Evolutionary conservation across 2,888 invertebrate species (phyloP).

Genomic region (Lepidochrysops patricia): DNA sequence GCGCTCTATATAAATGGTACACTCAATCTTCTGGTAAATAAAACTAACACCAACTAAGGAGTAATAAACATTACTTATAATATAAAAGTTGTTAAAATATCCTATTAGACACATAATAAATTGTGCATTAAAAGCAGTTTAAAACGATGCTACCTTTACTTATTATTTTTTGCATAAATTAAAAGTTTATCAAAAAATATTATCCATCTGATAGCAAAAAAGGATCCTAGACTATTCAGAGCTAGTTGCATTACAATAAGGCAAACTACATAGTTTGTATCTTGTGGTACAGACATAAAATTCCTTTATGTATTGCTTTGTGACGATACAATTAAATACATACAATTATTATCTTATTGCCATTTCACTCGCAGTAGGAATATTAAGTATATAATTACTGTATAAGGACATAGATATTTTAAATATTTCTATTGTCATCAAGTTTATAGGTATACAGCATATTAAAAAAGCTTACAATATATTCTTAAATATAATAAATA

Average conservation of each 20-base stretch:
- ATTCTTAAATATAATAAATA: slow-evolving; percentile 42
- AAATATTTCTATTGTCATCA: not conserved
- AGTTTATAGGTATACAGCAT: slow-evolving; percentile 11
- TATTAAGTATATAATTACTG: not conserved
- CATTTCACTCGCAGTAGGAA: not conserved
- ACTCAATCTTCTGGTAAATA: not conserved
- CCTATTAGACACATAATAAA: not conserved
- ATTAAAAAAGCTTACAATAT: slow-evolving; percentile 20
- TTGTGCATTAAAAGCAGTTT: too few relatives aligned
- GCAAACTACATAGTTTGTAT: too few relatives aligned
- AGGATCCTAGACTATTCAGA: not conserved
- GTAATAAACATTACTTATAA: not conserved
- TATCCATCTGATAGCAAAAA: not conserved
- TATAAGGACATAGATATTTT: not conserved
- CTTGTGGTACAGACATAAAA: not conserved
- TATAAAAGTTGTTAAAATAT: not conserved
- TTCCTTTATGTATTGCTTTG: not conserved
- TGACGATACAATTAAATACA: not conserved
- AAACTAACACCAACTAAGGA: not conserved
- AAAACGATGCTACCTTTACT: not conserved
- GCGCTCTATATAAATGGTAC: not conserved
- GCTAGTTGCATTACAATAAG: not conserved
- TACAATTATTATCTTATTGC: not conserved
- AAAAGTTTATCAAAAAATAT: not conserved
- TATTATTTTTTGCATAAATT: not conserved